Conservation (phyloP, 2,797 vertebrate genomes). For the Labroides dimidiatus region DNA sequence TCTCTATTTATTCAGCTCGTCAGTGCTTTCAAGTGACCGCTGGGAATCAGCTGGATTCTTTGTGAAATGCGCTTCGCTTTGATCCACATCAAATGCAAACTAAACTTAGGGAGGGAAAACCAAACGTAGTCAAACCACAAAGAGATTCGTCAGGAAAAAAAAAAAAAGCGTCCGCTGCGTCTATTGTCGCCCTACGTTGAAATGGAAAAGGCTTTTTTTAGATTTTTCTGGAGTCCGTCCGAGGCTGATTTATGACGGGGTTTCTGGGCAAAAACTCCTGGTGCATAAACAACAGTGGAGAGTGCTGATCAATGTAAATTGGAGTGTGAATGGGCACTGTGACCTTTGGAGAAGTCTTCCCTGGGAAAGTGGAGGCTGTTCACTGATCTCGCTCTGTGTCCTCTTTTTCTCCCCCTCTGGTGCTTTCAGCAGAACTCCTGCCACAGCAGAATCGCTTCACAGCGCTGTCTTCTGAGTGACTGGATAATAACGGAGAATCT, state of each 20-base stretch:
- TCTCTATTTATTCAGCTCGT: conserved; percentile 55
- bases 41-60: conserved; percentile 67
- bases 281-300: conserved; percentile 64
- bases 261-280: conserved; percentile 61
- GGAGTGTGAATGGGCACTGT: conserved; percentile 63
- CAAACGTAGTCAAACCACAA: conserved; percentile 36
- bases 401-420: neutral
- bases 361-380: conserved; percentile 53
- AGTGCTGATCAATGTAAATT: conserved; percentile 81
- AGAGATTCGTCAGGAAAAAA: conserved; percentile 36
- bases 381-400: conserved; percentile 39
- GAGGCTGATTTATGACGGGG: conserved; percentile 72
- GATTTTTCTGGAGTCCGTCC: conserved; percentile 52
- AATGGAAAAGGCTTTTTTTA: conserved; percentile 50
- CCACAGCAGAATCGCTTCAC: conserved; percentile 57
- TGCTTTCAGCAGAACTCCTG: conserved; percentile 53
- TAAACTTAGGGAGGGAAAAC: conserved; percentile 58
- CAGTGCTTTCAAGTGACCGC: conserved; percentile 68
- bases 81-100: conserved; percentile 66
- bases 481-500: conserved; percentile 50
- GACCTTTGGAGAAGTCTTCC: conserved; percentile 79
- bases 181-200: conserved; percentile 28
- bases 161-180: conserved; percentile 23
- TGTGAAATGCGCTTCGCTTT: conserved; percentile 62
- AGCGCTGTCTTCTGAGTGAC: conserved; percentile 43